Evolutionary conservation across 1,140 invertebrate genomes (phyloP).

Genomic region (Akabosia matsudoensis): DNA sequence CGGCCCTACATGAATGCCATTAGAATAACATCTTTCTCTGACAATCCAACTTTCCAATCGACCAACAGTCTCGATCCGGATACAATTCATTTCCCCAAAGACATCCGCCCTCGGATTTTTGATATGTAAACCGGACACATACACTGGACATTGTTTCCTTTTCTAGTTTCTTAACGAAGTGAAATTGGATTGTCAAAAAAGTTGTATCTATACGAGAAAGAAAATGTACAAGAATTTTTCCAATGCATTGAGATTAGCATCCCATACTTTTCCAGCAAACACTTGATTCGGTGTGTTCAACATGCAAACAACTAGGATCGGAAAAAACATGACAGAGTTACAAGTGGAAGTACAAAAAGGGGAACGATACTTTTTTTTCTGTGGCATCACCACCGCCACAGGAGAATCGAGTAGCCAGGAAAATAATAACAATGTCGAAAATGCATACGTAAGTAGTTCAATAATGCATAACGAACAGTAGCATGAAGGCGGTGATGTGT

Average conservation of each 20-base stretch:
- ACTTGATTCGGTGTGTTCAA: background rate
- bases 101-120: background rate
- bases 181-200: background rate
- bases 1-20: background rate
- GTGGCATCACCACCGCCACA: background rate
- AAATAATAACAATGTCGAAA: constrained; percentile 1
- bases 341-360: background rate
- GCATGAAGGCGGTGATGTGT: background rate
- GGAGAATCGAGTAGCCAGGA: background rate
- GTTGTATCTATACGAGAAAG: too few species aligned
- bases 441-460: constrained; percentile 16
- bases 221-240: background rate
- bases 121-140: background rate
- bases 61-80: background rate
- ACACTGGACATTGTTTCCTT: background rate
- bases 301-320: background rate
- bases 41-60: background rate
- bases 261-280: background rate
- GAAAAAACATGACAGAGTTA: background rate
- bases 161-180: background rate
- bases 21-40: background rate
- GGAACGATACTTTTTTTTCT: background rate
- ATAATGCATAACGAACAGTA: background rate
- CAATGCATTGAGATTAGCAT: background rate
- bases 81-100: constrained; percentile 8